Conservation (phyloP, 30 jellyfish, hydroid and myxozoan species). For the Hydra vulgaris region DNA sequence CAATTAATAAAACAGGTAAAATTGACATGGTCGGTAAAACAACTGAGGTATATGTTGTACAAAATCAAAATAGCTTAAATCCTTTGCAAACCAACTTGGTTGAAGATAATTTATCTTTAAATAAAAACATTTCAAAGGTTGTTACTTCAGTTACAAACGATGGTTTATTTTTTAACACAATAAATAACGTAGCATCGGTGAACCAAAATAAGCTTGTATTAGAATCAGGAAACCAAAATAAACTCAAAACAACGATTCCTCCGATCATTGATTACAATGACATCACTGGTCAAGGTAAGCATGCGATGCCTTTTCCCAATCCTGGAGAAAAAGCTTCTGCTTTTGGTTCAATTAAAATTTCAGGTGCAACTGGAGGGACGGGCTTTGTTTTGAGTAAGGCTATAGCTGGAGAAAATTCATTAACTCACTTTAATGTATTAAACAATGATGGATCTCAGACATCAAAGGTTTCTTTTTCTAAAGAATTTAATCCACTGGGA, state of each 20-base stretch:
- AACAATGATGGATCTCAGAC: conserved; percentile 30
- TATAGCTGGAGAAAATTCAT: conserved; percentile 69
- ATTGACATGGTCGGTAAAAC: conserved; percentile 55
- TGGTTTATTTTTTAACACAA: conserved; percentile 26
- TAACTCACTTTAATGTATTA: conserved; percentile 16
- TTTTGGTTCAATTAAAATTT: conserved; percentile 48
- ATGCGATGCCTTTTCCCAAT: conserved; percentile 71
- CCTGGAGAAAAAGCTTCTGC: conserved; percentile 78
- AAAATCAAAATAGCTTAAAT: conserved; percentile 52
- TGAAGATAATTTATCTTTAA: conserved; percentile 24
- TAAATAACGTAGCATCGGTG: conserved; percentile 30
- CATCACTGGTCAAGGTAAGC: conserved; percentile 61
- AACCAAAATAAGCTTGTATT: conserved; percentile 41
- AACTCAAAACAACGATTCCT: conserved; percentile 6
- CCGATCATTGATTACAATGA: conserved; percentile 39
- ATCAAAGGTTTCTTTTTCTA: conserved; percentile 11
- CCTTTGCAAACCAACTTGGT: conserved; percentile 34
- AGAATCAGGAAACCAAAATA: conserved; percentile 42
- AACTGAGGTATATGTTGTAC: conserved; percentile 30
- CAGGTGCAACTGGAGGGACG: conserved; percentile 74
- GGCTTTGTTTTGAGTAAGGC: conserved; percentile 73
- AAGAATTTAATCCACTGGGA: conserved; percentile 16
- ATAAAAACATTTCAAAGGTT: conserved; percentile 26
- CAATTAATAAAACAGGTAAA: conserved; percentile 38
- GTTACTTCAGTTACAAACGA: conserved; percentile 46